phyloP scores from a whole-genome alignment of 2,113 vertebrate species.

The Phalacrocorax brasilianus region DNA sequence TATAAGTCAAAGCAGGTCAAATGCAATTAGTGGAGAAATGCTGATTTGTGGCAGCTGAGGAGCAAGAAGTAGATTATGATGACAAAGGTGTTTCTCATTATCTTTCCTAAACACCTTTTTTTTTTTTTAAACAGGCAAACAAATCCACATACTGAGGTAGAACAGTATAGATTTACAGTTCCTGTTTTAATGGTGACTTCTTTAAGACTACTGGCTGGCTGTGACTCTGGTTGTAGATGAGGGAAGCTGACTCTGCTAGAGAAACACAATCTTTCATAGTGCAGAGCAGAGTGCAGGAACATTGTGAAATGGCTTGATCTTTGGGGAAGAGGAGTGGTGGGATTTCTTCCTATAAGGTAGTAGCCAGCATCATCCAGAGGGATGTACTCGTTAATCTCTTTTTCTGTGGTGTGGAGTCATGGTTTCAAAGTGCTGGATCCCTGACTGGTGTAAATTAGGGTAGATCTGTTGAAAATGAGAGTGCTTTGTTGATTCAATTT shows the following conservation, averaged over 20 bases:
- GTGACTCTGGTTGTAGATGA: neutral
- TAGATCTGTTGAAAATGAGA: neutral
- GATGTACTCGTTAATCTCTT: neutral
- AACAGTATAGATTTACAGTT: neutral
- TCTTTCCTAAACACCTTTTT: neutral
- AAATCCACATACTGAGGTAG: neutral
- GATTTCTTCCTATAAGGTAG: neutral
- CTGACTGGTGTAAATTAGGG: neutral
- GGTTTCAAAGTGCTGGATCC: neutral
- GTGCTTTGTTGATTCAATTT: neutral
- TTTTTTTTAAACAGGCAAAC: neutral
- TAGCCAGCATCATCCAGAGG: neutral
- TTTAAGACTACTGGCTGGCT: neutral
- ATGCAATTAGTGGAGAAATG: neutral
- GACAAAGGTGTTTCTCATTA: neutral
- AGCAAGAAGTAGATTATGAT: neutral
- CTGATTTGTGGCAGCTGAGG: neutral
- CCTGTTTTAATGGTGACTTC: neutral
- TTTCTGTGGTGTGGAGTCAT: neutral
- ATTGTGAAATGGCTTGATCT: neutral
- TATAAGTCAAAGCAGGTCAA: conserved; percentile 1
- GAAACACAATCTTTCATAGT: neutral
- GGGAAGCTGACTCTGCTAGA: neutral
- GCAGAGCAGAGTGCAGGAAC: neutral
- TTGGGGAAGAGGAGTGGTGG: neutral